Percentiles rank a stretch among this genome's conserved stretches.
Evolutionary conservation across 1,140 invertebrate species (phyloP).

Genomic region (Sesamia nonagrioides): DNA sequence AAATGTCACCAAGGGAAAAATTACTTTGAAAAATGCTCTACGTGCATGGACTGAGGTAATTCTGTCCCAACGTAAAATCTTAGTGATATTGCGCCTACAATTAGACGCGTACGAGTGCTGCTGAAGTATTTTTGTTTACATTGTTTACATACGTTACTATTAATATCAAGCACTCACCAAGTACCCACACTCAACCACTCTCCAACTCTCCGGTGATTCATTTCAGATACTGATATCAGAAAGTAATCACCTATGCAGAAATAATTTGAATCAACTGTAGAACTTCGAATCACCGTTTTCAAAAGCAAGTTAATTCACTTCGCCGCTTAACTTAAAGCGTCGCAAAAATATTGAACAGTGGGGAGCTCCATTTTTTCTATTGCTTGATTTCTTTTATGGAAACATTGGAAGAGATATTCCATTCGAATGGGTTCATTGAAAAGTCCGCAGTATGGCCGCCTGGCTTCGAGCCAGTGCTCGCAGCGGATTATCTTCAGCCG

Average conservation of each 20-base stretch:
- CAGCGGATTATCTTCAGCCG: constrained; percentile 78
- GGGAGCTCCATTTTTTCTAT: constrained; percentile 76
- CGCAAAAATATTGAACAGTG: constrained; percentile 48
- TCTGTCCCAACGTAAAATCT: too few species aligned
- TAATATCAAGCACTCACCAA: too few species aligned
- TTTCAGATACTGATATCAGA: too few species aligned
- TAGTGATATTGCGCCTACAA: too few species aligned
- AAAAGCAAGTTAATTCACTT: constrained; percentile 22
- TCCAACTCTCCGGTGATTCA: too few species aligned
- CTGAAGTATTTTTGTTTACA: too few species aligned
- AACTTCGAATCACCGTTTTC: neutral
- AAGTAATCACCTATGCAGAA: neutral
- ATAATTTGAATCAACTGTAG: neutral
- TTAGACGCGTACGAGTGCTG: too few species aligned
- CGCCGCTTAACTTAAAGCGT: constrained; percentile 27
- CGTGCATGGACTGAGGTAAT: too few species aligned
- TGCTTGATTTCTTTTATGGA: constrained; percentile 82
- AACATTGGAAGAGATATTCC: constrained; percentile 84
- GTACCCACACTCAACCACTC: too few species aligned
- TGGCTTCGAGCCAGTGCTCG: constrained; percentile 76
- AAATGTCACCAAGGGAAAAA: neutral
- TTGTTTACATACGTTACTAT: too few species aligned
- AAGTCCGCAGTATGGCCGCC: constrained; percentile 83
- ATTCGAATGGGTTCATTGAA: constrained; percentile 83
- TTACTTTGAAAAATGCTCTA: neutral